Evolutionary conservation across 2,797 vertebrate species (phyloP).

Genomic region (Macrochelys suwanniensis): DNA sequence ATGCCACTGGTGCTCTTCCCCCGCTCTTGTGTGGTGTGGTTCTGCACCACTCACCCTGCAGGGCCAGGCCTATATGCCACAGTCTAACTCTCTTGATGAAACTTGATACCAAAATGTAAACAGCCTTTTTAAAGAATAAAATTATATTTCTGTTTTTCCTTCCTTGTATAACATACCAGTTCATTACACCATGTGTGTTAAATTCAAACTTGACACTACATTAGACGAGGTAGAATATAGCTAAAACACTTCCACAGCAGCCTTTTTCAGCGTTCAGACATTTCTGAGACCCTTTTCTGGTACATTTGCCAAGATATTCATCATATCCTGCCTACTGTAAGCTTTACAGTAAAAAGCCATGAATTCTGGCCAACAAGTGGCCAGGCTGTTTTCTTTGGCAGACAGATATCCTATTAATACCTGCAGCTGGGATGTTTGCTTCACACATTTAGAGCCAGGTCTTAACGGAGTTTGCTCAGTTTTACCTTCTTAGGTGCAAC

Average conservation of each 20-base stretch:
- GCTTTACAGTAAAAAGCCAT: neutral
- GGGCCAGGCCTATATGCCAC: fast-evolving
- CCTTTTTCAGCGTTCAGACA: neutral
- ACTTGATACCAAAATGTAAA: neutral
- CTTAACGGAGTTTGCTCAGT: neutral
- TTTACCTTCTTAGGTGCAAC: neutral
- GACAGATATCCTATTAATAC: slow-evolving; percentile 6
- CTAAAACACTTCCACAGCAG: neutral
- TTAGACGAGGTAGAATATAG: neutral
- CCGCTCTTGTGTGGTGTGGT: fast-evolving
- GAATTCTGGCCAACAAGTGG: neutral
- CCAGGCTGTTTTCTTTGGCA: slow-evolving; percentile 1
- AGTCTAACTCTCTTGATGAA: neutral
- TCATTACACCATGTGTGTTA: neutral
- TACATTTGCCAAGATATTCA: neutral
- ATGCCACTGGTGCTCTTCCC: neutral
- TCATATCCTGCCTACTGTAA: neutral
- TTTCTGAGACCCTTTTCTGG: neutral
- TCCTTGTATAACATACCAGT: neutral
- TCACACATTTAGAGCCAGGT: neutral
- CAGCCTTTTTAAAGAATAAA: neutral
- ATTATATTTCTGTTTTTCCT: neutral
- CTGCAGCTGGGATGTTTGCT: slow-evolving; percentile 8
- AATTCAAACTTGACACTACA: neutral
- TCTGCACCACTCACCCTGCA: neutral